Evolutionary conservation across 2,113 vertebrate species (phyloP), one percentile per base, ranked within the genome.

Genomic region (Leptosomus discolor): DNA sequence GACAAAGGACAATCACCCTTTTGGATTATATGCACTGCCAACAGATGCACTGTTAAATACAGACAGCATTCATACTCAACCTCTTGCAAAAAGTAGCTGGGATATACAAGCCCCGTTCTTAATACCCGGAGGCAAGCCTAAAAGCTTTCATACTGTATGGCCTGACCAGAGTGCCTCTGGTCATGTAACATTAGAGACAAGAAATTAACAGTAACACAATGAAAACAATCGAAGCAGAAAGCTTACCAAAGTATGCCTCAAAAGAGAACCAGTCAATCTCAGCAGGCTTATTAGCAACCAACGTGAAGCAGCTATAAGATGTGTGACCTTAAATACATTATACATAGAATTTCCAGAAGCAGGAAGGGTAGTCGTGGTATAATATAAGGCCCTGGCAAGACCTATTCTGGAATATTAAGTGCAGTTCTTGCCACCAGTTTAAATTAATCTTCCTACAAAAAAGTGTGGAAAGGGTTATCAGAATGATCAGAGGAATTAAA

Each of bases 401-500:
- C 36, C 12, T 79, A 2, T 54, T 89, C 29, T 29, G 81, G 45
- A 82, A 60, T 69, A 68, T 39, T 81, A 71, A 56, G 34, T 90
- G 32, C 58, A 48, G 32, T 65, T 91, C 56, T 77, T 82, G 36
- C 24, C 68, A 81, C n/a, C 8, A 29, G 9, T 60, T 91, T 63
- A 89, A 84, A 58, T 81, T 81, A 24, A 63, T 80, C 37, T 54
- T 63, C 39, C 58, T 57, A 10, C 8, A 41, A 83, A 69, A 37
- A 91, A 32, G 20, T 22, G 15, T 57, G 34, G 45, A 76, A 93
- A 69, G 53, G 12, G 30, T 75, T 92, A 48, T 60, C 17, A 5
- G 23, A 84, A 91, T 22, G 68, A 87, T 78, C 89, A 61, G 69
- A 91, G 45, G 22, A 96, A 37, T 88, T 87, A 85, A n/a, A 50